A percentile compares a stretch with the other conserved stretches of the same genome.
Evolutionary conservation across 1,140 invertebrate species (phyloP).

Genomic region (Drosophila rhopaloa): DNA sequence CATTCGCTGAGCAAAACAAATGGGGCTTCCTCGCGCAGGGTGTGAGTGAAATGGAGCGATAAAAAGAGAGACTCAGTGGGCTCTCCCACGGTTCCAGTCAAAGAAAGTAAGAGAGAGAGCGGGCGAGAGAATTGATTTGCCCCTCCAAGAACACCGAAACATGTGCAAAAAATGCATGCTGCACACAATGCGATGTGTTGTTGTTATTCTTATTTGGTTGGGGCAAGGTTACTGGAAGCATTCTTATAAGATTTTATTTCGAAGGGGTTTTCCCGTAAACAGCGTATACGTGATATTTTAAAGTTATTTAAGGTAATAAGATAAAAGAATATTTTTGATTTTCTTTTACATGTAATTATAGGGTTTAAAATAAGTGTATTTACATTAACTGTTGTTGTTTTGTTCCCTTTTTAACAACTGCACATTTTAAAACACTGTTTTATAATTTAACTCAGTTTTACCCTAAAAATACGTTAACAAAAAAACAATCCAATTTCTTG

Average conservation of each 20-base stretch:
- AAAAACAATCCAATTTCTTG: too few relatives aligned
- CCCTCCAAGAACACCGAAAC: conserved; percentile 12
- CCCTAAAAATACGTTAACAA: too few relatives aligned
- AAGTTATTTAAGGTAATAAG: neutral
- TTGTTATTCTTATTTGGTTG: conserved; percentile 11
- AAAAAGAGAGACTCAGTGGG: conserved; percentile 31
- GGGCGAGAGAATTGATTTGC: conserved; percentile 10
- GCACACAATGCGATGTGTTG: conserved; percentile 9
- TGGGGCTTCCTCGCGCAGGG: conserved; percentile 17
- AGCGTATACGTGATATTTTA: conserved; percentile 30
- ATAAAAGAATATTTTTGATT: too few relatives aligned
- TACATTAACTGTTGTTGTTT: too few relatives aligned
- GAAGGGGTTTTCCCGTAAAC: conserved; percentile 2
- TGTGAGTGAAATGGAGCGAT: neutral
- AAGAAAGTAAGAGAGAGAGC: conserved; percentile 3
- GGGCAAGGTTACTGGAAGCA: conserved; percentile 64
- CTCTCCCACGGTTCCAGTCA: conserved; percentile 1
- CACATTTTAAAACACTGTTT: too few relatives aligned
- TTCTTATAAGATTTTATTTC: conserved; percentile 36
- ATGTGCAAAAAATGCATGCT: conserved; percentile 6
- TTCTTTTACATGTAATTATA: too few relatives aligned
- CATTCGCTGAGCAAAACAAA: conserved; percentile 65
- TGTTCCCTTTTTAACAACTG: too few relatives aligned
- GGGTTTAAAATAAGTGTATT: too few relatives aligned
- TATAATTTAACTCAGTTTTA: too few relatives aligned